Evolutionary conservation across 2,888 invertebrate genomes (phyloP), one percentile per base, ranked within the genome.

Genomic region (Mactromeris polynyma): DNA sequence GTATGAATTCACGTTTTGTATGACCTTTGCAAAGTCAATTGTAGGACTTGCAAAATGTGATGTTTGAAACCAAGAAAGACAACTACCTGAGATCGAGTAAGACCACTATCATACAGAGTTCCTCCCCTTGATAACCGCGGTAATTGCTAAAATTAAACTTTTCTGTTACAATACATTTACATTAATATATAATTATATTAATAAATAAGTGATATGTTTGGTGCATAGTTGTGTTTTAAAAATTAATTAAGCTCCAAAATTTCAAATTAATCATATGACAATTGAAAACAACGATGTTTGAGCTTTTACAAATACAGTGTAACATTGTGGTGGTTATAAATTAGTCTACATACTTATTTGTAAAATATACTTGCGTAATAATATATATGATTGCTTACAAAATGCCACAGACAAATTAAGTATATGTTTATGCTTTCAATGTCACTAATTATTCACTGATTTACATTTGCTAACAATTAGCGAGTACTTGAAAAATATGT

Each of bases 81-180:
- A 73, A 73, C 69, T 90, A 90, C 90, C 90, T 90, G 86, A 17
- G 90, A 88, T 79, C 90, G 19, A 21, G 84, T 78, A 4, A 89
- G 85, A 31, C 88, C 88, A 83, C 85, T 88, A 54, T 91, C 89
- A 87, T 85, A 88, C 83, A 87, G 73, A 26, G 91, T 91, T 46
- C 87, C 89, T 81, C 91, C 89, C 51, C 91, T 86, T 64, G 85
- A 83, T 4, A 91, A 73, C 3, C 87, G 86, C 0, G 88, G 81
- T 31, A 83, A 88, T 26, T 58, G 81, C 90, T 90, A 88, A 64
- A 88, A 90, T 84, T 46, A 26, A 42, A 83, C 17, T n/a, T 42
- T 36, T 26, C 26, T n/a, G 11, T n/a, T 64, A 64, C 58, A 64
- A 26, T 0, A 64, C 58, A 26, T 26, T 11, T n/a, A n/a, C 26